Conservation (phyloP, 2,888 invertebrate species). For the Lepas anatifera region DNA sequence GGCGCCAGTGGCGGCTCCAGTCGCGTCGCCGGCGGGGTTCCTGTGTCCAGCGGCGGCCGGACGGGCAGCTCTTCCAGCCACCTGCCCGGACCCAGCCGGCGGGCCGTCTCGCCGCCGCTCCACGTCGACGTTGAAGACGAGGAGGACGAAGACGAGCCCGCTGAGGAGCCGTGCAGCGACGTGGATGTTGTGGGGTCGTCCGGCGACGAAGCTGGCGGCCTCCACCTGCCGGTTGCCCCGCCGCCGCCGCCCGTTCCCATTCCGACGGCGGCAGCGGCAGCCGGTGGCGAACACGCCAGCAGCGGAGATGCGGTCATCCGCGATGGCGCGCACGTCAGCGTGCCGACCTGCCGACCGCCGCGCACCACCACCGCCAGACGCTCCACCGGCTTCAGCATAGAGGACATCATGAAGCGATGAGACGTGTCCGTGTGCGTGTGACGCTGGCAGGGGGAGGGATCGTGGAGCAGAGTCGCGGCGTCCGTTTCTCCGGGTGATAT, state of each 20-base stretch:
- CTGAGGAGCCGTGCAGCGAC: conserved; percentile 33
- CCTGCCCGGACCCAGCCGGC: not conserved
- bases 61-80: too few species aligned
- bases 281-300: conserved; percentile 13
- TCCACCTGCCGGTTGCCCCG: too few species aligned
- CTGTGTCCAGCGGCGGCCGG: too few species aligned
- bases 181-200: conserved; percentile 13
- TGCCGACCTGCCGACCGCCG: not conserved
- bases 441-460: too few species aligned
- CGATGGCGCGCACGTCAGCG: not conserved
- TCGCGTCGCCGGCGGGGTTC: too few species aligned
- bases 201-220: too few species aligned
- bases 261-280: too few species aligned
- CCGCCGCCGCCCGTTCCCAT: too few species aligned
- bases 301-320: not conserved
- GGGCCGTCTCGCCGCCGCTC: not conserved
- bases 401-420: conserved; percentile 76
- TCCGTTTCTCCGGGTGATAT: too few species aligned
- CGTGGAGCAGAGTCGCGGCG: too few species aligned
- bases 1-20: not conserved
- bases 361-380: not conserved
- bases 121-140: conserved; percentile 19
- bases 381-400: conserved; percentile 63
- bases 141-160: conserved; percentile 23
- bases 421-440: too few species aligned